phyloP scores from a whole-genome alignment of 2,888 invertebrate species.

The Ochropleura plecta region DNA sequence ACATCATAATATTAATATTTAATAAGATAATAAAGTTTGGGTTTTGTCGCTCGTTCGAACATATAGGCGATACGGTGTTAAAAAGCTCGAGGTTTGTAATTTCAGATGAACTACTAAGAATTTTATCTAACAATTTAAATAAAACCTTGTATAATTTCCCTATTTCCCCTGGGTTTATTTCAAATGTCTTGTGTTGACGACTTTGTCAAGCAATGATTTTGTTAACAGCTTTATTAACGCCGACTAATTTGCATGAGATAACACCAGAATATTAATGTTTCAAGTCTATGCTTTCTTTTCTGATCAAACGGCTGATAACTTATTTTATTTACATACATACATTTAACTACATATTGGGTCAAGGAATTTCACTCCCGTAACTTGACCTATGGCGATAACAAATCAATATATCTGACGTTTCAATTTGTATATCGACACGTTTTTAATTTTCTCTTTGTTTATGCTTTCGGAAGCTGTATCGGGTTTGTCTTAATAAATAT shows the following conservation, averaged over 20 bases:
- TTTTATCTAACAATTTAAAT: conserved; percentile 18
- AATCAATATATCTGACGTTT: conserved; percentile 88
- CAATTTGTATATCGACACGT: conserved; percentile 89
- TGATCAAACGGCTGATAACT: conserved; percentile 67
- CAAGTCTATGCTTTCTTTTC: conserved; percentile 63
- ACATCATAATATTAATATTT: conserved; percentile 48
- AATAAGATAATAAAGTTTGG: conserved; percentile 43
- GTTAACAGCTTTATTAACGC: conserved; percentile 30
- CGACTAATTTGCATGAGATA: conserved; percentile 55
- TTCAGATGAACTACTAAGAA: conserved; percentile 46
- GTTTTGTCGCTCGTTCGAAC: conserved; percentile 28
- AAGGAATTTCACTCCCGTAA: conserved; percentile 74
- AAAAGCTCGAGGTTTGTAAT: conserved; percentile 42
- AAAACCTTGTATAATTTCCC: conserved; percentile 17
- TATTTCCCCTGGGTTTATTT: conserved; percentile 20
- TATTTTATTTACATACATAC: conserved; percentile 73
- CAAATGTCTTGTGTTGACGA: conserved; percentile 14
- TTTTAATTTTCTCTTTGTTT: conserved; percentile 87
- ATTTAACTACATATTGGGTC: conserved; percentile 68
- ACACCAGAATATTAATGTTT: conserved; percentile 58
- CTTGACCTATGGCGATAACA: conserved; percentile 80
- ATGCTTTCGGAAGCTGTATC: conserved; percentile 85
- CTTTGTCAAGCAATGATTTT: conserved; percentile 24
- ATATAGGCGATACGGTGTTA: conserved; percentile 16
- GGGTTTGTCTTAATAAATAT: conserved; percentile 84